Conservation (phyloP, 1,140 invertebrate genomes). For the Aricia agestis region DNA sequence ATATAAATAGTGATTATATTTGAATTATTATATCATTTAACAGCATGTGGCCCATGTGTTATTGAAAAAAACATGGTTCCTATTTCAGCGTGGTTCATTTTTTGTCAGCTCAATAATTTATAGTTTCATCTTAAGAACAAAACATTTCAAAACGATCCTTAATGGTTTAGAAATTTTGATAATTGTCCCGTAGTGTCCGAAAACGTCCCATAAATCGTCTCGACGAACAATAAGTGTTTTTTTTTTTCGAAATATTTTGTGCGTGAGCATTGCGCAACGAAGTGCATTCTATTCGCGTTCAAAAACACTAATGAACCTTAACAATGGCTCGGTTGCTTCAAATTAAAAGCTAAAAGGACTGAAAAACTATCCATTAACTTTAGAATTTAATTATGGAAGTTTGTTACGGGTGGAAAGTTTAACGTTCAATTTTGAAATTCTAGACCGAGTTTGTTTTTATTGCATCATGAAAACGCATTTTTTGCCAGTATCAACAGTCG, state of each 20-base stretch:
- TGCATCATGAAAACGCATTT: too few relatives aligned
- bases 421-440: too few relatives aligned
- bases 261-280: not conserved
- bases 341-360: not conserved
- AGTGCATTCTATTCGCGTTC: not conserved
- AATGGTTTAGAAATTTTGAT: slow-evolving; percentile 14
- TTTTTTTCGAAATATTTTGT: not conserved
- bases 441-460: too few relatives aligned
- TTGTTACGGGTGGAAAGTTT: not conserved
- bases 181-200: not conserved
- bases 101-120: slow-evolving; percentile 8
- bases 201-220: slow-evolving; percentile 10
- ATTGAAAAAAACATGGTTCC: not conserved
- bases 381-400: not conserved
- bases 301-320: not conserved
- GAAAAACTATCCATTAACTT: too few relatives aligned
- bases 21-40: not conserved
- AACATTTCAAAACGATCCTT: slow-evolving; percentile 2
- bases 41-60: not conserved
- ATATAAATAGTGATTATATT: not conserved
- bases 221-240: not conserved
- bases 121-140: slow-evolving; percentile 12
- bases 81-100: not conserved
- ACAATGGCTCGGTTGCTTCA: not conserved
- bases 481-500: too few relatives aligned